Evolutionary conservation across 1,140 invertebrate genomes (phyloP).

Genomic region (Nylanderia fulva): DNA sequence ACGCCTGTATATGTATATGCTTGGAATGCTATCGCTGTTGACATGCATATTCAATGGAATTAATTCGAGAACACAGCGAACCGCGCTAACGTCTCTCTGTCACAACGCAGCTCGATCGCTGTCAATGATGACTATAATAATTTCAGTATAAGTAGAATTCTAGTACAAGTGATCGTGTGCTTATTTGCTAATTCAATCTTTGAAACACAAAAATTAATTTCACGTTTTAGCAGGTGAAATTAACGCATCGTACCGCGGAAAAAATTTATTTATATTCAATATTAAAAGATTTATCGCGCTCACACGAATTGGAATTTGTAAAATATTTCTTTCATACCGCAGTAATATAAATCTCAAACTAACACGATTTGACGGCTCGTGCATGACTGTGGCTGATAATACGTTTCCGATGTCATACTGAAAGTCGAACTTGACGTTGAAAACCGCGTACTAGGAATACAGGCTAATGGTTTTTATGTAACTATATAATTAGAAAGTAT

Average conservation of each 20-base stretch:
- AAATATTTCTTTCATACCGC: neutral
- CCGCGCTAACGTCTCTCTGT: neutral
- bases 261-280: constrained; percentile 33
- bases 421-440: constrained; percentile 5
- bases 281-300: constrained; percentile 21
- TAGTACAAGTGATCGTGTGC: neutral
- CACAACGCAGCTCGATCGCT: neutral
- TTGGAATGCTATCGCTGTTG: constrained; percentile 11
- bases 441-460: neutral
- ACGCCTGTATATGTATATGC: constrained; percentile 7
- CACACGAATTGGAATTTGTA: neutral
- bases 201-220: neutral
- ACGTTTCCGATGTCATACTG: neutral
- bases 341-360: constrained; percentile 22
- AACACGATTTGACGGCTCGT: neutral
- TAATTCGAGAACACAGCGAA: neutral
- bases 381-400: neutral
- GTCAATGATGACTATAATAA: neutral
- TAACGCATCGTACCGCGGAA: too few species aligned
- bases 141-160: neutral
- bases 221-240: too few species aligned
- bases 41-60: constrained; percentile 37
- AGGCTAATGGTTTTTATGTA: constrained; percentile 14
- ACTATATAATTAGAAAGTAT: constrained; percentile 43
- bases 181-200: neutral